Evolutionary conservation across 2,113 vertebrate genomes (phyloP).

Genomic region (Prunella fulvescens): DNA sequence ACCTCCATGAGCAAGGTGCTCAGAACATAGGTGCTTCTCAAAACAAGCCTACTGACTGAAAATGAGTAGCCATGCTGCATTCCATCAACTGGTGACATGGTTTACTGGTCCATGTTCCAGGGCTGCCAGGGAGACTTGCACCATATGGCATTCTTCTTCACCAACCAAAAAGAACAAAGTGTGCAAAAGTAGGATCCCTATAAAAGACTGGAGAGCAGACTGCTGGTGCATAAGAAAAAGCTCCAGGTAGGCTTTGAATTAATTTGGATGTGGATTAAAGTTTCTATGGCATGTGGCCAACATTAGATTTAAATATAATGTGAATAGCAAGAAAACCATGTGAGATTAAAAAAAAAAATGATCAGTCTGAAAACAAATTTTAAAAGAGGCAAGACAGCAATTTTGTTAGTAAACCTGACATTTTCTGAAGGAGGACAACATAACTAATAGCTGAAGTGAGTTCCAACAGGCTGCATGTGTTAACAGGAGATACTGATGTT

Average conservation of each 20-base stretch:
- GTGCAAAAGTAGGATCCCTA: neutral
- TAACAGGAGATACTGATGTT: neutral
- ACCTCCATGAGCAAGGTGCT: neutral
- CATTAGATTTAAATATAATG: neutral
- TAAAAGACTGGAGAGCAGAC: neutral
- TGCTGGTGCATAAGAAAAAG: neutral
- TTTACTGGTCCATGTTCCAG: fast-evolving
- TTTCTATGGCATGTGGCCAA: slow-evolving; percentile 13
- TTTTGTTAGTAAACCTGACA: neutral
- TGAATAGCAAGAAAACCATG: neutral
- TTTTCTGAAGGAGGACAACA: neutral
- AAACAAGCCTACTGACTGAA: fast-evolving
- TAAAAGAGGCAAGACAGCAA: neutral
- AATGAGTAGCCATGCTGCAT: fast-evolving
- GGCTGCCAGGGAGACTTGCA: neutral
- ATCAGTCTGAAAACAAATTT: neutral
- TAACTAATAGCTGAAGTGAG: neutral
- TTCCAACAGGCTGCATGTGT: neutral
- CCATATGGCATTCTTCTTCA: fast-evolving
- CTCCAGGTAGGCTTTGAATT: neutral
- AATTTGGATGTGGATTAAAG: neutral
- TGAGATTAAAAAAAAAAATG: slow-evolving; percentile 18
- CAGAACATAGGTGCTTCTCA: neutral
- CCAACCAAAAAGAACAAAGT: neutral
- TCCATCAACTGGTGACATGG: fast-evolving